Base-by-base conservation (phyloP, 1,140 invertebrate genomes). In the Littorina saxatilis region DNA sequence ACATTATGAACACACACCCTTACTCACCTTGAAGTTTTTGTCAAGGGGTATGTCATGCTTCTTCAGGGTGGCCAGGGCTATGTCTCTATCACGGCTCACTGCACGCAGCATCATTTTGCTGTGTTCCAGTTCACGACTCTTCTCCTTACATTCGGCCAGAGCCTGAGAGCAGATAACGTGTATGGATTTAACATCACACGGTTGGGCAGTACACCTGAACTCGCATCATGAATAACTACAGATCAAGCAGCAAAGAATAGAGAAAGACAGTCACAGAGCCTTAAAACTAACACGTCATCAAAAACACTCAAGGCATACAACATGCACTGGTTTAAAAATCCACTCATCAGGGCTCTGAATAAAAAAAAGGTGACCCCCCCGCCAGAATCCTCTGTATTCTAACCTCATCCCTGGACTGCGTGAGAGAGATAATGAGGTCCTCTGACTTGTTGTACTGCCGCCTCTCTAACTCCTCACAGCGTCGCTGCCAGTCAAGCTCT, bases 401-500 rank as follows among this genome's bases (percentile, higher is more conserved):
- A 68, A 91, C 90, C 79, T 91, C 85, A 84, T 91, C 89, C 77
- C 88, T 88, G 35, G 87, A 83, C 50, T 83, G 84, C 9, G 87
- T 89, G 0, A 92, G 85, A 72, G 87, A 90, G 77, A 88, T 87
- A 50, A 91, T 87, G 0, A 92, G 82, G 40, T 91, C 88, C 75
- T 92, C 91, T 11, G 90, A 91, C 74, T 88, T 88, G 66, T 89
- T 84, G 79, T 90, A 91, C 83, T 90, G 88, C 15, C 83, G 78
- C 47, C 88, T 86, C 81, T 92, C 90, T 9, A 88, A 32, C 72
- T 90, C 86, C 55, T 91, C 89, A 79, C 83, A 89, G 43, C 90
- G 83, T 75, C 88, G 86, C 87, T 91, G 91, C 91, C 91, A 92
- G 85, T 91, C 91, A 2, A 91, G 79, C n/a, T 91, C 88, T 63